phyloP scores from a whole-genome alignment of 2,888 invertebrate species.

The Diarsia rubi region DNA sequence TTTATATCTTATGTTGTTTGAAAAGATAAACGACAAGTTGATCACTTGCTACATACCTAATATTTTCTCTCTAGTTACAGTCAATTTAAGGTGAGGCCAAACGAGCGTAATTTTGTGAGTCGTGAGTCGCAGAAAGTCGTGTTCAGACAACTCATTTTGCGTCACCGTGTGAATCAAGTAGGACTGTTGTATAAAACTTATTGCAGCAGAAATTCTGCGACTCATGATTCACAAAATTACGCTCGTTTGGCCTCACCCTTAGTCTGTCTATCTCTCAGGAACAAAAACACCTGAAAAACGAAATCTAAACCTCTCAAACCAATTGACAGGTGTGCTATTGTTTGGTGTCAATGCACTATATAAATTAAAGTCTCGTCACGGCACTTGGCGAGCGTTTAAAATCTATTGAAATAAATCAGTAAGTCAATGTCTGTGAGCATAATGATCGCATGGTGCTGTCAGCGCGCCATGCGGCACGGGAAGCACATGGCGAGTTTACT shows the following conservation, averaged over 20 bases:
- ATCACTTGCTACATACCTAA: background rate
- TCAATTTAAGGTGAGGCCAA: too few relatives aligned
- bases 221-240: too few relatives aligned
- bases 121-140: too few relatives aligned
- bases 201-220: too few relatives aligned
- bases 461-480: constrained; percentile 84
- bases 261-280: background rate
- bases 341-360: constrained; percentile 40
- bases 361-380: constrained; percentile 56
- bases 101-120: too few relatives aligned
- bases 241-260: too few relatives aligned
- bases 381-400: constrained; percentile 56
- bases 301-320: constrained; percentile 3
- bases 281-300: constrained; percentile 9
- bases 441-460: constrained; percentile 85
- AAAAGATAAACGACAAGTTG: background rate
- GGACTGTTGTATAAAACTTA: too few relatives aligned
- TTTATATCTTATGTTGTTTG: background rate
- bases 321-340: constrained; percentile 45
- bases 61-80: background rate
- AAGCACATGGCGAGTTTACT: constrained; percentile 86
- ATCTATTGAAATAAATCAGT: constrained; percentile 79
- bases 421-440: constrained; percentile 80
- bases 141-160: too few relatives aligned
- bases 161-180: too few relatives aligned